phyloP scores from a whole-genome alignment of 2,797 vertebrate genomes.

The Gadopsis marmoratus region DNA sequence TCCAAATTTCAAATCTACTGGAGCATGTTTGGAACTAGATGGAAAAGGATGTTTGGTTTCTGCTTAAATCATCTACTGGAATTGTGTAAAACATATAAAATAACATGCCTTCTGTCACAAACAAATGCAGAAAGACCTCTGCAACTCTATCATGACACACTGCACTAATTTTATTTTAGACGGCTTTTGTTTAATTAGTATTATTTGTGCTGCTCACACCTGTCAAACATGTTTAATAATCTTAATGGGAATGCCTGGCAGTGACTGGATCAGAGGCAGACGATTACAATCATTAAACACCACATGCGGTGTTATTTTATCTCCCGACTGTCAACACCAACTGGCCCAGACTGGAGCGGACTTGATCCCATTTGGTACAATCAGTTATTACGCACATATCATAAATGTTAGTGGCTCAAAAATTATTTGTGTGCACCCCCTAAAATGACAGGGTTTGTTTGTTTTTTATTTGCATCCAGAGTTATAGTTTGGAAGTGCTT shows the following conservation, averaged over 20 bases:
- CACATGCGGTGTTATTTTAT: conserved; percentile 67
- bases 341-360: conserved; percentile 47
- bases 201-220: conserved; percentile 53
- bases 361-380: conserved; percentile 46
- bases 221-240: conserved; percentile 61
- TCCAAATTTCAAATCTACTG: background rate
- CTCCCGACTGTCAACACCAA: conserved; percentile 66
- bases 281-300: conserved; percentile 63
- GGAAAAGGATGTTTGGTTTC: background rate
- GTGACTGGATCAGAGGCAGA: conserved; percentile 58
- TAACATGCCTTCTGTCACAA: background rate
- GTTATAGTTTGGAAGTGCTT: background rate
- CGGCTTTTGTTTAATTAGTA: conserved; percentile 33
- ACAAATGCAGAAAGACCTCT: background rate
- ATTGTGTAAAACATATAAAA: background rate
- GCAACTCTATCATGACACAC: conserved; percentile 4
- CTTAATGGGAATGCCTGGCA: conserved; percentile 60
- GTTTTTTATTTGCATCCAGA: background rate
- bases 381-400: conserved; percentile 43
- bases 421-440: conserved; percentile 12
- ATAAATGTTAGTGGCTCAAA: conserved; percentile 39
- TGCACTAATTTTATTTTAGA: conserved; percentile 33
- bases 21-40: background rate
- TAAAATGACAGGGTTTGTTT: background rate
- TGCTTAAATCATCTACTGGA: background rate